Evolutionary conservation across 1,140 invertebrate species (phyloP), one percentile per base, ranked within the genome.

Genomic region (Ctenoplectra terminalis): DNA sequence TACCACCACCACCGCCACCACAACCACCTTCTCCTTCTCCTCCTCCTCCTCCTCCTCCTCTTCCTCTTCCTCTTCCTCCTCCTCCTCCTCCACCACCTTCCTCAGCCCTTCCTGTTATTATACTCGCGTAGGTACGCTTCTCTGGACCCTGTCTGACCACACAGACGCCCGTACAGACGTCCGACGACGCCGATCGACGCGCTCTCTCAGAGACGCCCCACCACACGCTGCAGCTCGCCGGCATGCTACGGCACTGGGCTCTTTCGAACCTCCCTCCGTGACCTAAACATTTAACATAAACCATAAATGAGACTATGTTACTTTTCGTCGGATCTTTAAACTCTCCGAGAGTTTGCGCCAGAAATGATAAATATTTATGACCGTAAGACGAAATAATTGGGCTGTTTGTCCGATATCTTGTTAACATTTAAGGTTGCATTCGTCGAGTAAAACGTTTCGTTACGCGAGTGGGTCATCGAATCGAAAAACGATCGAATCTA

Each of bases 181-280:
- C 80, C 48, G 73, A 76, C 85, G 87, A 89, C 90, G 89, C 85
- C 88, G 88, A 88, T 89, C 90, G 89, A 88, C 90, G 89, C 83
- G 85, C 86, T 85, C 82, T 90, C 90, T 88, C 88, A 86, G 87
- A 88, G 85, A 83, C 87, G 82, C 88, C 85, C 85, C 86, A 87
- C 87, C 91, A 88, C 71, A 85, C 74, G 72, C 71, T 89, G 82
- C 87, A 87, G 88, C 87, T 87, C 84, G 88, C 88, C 89, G 90
- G 89, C 91, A 92, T 92, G 91, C 92, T 93, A 91, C 91, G 92
- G 90, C 80, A 85, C 90, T 90, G 76, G 64, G 67, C 88, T 89
- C 70, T 66, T 81, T 74, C 85, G 79, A 82, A 80, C 82, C 79
- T 80, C 81, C 84, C 83, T 87, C 85, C 81, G 79, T 83, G 88